These are phyloP conservation scores for Apomyelois bistriatella DNA, from an alignment of 2,888 invertebrate species.

Conservation along the genomic window DNA sequence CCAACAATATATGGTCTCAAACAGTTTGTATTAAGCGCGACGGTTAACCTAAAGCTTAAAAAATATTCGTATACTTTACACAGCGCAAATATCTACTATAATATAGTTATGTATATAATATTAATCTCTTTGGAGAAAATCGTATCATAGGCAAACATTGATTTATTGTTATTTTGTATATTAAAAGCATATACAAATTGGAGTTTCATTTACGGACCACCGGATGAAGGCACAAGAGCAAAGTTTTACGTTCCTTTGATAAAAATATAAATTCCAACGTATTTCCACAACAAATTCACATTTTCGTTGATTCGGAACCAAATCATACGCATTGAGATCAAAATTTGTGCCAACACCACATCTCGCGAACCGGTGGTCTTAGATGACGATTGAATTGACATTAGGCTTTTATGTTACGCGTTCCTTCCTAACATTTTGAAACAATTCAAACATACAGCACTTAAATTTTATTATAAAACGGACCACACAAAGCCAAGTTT, in stretches of 20 bases:
- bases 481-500: too few species aligned
- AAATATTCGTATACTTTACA: constrained; percentile 74
- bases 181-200: constrained; percentile 46
- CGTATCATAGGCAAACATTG: constrained; percentile 43
- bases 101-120: constrained; percentile 46
- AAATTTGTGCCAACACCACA: constrained; percentile 58
- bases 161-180: constrained; percentile 40
- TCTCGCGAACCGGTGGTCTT: constrained; percentile 53
- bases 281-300: constrained; percentile 23
- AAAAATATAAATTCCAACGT: constrained; percentile 40
- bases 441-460: neutral
- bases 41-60: constrained; percentile 54
- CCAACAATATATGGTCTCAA: constrained; percentile 27
- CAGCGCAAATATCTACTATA: constrained; percentile 65
- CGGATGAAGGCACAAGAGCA: constrained; percentile 71
- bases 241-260: constrained; percentile 51
- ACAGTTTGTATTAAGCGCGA: constrained; percentile 35
- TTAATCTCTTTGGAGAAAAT: constrained; percentile 74
- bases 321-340: constrained; percentile 46
- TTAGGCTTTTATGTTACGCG: constrained; percentile 13
- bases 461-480: too few species aligned
- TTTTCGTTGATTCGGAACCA: constrained; percentile 25
- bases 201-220: constrained; percentile 43
- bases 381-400: constrained; percentile 50
- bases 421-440: constrained; percentile 12